Evolutionary conservation across 2,113 vertebrate genomes (phyloP), one percentile per base, ranked within the genome.

Genomic region (Hemiscyllium ocellatum): DNA sequence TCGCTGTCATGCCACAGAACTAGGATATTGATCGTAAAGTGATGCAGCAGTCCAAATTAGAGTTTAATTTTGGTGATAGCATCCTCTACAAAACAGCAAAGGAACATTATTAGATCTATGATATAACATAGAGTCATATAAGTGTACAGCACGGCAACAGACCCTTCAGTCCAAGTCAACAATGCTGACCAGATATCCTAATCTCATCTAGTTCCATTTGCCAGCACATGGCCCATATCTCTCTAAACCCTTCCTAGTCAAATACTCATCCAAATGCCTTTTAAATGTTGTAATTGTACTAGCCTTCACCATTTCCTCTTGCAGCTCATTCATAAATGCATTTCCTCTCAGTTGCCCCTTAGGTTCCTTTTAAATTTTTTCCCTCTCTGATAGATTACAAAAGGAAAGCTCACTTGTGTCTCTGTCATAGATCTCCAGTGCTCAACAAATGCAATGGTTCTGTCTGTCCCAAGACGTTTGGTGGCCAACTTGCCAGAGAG

Each of bases 401-500:
- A 61, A 66, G 56, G 15, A 68, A 66, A n/a, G 89, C 89, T 93
- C 61, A 93, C 33, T 66, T 4, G 33, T 93, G 61, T 83, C 0
- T 95, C 19, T 95, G 69, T 61, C 95, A n/a, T 37, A 95, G 95
- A 66, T 42, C 50, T 95, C 26, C 95, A 95, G 95, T 95, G 95
- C 37, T 85, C 86, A 52, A 37, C 76, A 19, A 3, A 80, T 66
- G 47, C n/a, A 15, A 95, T 95, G 95, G 68, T 83, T 61, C n/a
- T 95, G 50, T 24, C 61, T 26, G 61, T 66, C 7, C 76, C 95
- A 66, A 78, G 95, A 66, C 68, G 5, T 85, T 66, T 85, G 56
- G 50, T 68, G 19, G 29, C 95, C 29, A 83, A 95, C 17, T 19
- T 95, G 6, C 26, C 76, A 33, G 95, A 95, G 17, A 24, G 37